Conservation (phyloP, 2,797 vertebrate species). For the Malurus leucopterus region DNA sequence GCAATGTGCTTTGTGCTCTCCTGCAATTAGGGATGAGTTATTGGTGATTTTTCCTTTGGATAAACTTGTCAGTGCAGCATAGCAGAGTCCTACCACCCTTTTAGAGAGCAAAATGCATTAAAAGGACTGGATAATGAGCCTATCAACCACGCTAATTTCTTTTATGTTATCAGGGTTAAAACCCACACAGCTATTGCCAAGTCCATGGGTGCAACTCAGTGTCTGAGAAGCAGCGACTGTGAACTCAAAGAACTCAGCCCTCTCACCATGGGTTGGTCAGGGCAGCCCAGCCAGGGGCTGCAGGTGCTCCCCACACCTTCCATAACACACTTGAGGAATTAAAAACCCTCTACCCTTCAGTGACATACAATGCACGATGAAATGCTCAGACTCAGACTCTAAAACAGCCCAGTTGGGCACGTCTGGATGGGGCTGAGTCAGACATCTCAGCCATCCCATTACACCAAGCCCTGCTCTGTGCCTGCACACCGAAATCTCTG, state of each 20-base stretch:
- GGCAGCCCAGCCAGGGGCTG: background rate
- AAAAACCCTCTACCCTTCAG: background rate
- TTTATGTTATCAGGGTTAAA: background rate
- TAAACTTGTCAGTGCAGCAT: background rate
- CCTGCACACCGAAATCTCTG: background rate
- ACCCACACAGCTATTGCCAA: background rate
- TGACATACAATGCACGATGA: rapidly evolving
- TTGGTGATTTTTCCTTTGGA: background rate
- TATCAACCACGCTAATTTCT: background rate
- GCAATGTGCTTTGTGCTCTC: background rate
- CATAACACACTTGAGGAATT: background rate
- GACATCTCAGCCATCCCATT: background rate
- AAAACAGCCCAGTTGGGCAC: background rate
- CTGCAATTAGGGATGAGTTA: background rate
- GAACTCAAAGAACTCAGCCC: background rate
- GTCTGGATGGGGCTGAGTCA: background rate
- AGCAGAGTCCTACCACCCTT: background rate
- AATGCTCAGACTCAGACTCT: background rate
- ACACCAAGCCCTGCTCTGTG: background rate
- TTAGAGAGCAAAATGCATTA: background rate
- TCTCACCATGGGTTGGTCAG: background rate
- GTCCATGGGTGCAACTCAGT: background rate
- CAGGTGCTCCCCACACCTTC: background rate
- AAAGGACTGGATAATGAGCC: background rate
- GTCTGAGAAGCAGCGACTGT: background rate